Evolutionary conservation across 2,113 vertebrate genomes (phyloP).

Genomic region (Alces alces): DNA sequence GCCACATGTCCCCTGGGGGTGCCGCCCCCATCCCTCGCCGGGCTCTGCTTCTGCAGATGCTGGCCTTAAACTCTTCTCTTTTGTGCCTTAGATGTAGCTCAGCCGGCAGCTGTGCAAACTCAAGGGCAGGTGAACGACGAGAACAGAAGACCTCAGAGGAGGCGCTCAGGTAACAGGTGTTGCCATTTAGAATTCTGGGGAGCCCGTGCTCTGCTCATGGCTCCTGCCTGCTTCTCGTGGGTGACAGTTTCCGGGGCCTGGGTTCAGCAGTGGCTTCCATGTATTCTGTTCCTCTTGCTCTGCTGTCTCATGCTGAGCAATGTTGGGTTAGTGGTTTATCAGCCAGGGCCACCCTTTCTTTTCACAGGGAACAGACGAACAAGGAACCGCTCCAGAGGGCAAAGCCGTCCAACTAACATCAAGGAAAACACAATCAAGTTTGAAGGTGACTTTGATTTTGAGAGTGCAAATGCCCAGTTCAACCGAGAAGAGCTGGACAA

Average conservation of each 20-base stretch:
- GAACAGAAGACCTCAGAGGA: constrained; percentile 87
- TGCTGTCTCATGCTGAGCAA: no score
- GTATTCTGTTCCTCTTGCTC: background rate
- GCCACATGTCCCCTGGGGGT: background rate
- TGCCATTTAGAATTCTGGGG: background rate
- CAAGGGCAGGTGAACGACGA: constrained; percentile 87
- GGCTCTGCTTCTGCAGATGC: background rate
- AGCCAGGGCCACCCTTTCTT: constrained; percentile 35
- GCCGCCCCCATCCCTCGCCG: background rate
- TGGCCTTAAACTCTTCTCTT: constrained; percentile 39
- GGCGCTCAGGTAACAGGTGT: constrained; percentile 86
- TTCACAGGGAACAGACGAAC: constrained; percentile 87
- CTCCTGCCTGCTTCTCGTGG: background rate
- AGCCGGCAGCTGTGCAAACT: constrained; percentile 74
- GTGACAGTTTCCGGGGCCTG: background rate
- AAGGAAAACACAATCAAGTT: constrained; percentile 93
- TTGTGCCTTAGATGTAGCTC: constrained; percentile 72
- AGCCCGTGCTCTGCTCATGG: background rate
- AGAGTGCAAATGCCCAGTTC: constrained; percentile 96
- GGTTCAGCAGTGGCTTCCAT: background rate
- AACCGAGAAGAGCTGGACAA: constrained; percentile 92
- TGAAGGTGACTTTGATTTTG: constrained; percentile 98
- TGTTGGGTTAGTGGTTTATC: fast-evolving
- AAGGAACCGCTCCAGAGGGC: constrained; percentile 89
- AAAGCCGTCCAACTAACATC: constrained; percentile 83